These are phyloP conservation scores for Glaucomys volans DNA, from an alignment of 2,113 vertebrate species.

Conservation along the genomic window DNA sequence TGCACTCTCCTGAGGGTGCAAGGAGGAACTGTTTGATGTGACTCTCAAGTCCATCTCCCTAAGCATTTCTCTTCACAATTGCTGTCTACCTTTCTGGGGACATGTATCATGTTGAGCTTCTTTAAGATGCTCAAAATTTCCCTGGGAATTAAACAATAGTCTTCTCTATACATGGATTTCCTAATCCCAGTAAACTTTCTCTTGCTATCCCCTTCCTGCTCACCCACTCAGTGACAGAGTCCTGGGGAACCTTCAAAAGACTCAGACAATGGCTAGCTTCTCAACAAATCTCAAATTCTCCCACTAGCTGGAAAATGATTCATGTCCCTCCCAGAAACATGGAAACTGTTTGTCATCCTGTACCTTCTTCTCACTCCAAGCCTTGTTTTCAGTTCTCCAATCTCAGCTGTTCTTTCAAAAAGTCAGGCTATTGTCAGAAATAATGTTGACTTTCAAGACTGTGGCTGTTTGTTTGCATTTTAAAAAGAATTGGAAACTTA, in stretches of 20 bases:
- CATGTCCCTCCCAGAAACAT: background rate
- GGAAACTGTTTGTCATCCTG: background rate
- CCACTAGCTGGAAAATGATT: background rate
- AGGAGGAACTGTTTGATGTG: too few relatives aligned
- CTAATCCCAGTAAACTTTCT: background rate
- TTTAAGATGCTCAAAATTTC: background rate
- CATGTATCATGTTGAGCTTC: background rate
- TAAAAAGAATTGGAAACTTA: background rate
- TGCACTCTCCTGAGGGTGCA: background rate
- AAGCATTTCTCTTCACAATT: background rate
- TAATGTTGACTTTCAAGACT: background rate
- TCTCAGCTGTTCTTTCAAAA: background rate
- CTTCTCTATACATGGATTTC: background rate
- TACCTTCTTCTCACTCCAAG: background rate
- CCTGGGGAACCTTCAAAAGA: background rate
- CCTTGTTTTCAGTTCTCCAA: background rate
- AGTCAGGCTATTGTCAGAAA: slow-evolving; percentile 16
- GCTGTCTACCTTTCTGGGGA: background rate
- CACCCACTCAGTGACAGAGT: background rate
- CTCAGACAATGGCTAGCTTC: background rate
- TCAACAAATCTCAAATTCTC: background rate
- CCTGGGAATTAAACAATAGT: background rate
- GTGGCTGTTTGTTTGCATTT: background rate
- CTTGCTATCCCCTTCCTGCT: background rate
- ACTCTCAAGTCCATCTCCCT: background rate